Evolutionary conservation across 2,797 vertebrate species (phyloP).

Genomic region (Cichlasoma orientale): DNA sequence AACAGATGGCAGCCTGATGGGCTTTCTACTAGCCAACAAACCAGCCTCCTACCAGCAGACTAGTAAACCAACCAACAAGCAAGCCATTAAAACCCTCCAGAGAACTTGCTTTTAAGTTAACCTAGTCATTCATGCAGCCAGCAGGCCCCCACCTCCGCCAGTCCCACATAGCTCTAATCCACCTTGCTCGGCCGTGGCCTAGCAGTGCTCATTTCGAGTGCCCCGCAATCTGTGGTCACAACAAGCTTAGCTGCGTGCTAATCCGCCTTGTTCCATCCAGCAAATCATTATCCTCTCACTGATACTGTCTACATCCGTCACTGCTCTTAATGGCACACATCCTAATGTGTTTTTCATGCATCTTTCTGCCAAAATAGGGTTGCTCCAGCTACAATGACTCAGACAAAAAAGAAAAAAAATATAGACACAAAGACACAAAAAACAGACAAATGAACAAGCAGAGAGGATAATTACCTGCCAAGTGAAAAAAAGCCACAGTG

Average conservation of each 20-base stretch:
- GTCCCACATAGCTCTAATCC: slow-evolving; percentile 65
- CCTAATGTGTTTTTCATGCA: slow-evolving; percentile 1
- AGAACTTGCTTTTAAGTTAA: slow-evolving; percentile 41
- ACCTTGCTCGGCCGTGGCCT: slow-evolving; percentile 34
- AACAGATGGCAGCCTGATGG: slow-evolving; percentile 46
- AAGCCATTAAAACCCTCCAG: slow-evolving; percentile 29
- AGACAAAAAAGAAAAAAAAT: slow-evolving; percentile 5
- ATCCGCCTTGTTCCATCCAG: slow-evolving; percentile 69
- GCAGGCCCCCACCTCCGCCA: slow-evolving; percentile 22
- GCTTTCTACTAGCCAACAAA: slow-evolving; percentile 17
- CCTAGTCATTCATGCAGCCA: slow-evolving; percentile 23
- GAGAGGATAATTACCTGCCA: slow-evolving; percentile 34
- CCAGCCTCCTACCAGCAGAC: slow-evolving; percentile 16
- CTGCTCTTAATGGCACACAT: slow-evolving; percentile 52
- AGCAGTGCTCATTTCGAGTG: slow-evolving; percentile 69
- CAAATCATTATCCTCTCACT: slow-evolving; percentile 64
- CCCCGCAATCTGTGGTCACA: slow-evolving; percentile 78
- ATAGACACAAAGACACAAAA: slow-evolving; percentile 17
- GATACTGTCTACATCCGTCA: slow-evolving; percentile 61
- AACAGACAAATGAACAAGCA: not conserved
- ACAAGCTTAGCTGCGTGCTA: slow-evolving; percentile 73
- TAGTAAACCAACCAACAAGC: slow-evolving; percentile 13
- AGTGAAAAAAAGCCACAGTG: slow-evolving; percentile 20
- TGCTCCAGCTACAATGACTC: slow-evolving; percentile 1
- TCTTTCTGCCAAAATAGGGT: slow-evolving; percentile 13